These are phyloP conservation scores for Capitella teleta DNA, from an alignment of 1,140 invertebrate genomes.

Conservation along the genomic window DNA sequence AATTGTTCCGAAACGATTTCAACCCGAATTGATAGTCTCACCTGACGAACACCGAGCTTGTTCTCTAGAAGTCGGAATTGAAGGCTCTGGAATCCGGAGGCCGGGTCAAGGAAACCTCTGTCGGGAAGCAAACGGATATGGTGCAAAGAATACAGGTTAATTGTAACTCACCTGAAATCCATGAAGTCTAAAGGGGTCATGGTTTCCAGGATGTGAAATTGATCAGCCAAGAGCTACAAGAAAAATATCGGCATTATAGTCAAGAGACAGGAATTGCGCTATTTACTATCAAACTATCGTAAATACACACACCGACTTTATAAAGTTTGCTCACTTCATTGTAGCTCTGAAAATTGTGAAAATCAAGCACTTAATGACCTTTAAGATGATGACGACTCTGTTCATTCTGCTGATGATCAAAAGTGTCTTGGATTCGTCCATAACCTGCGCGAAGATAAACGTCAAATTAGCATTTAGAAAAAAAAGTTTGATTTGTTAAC, in stretches of 20 bases:
- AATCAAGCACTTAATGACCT: constrained; percentile 52
- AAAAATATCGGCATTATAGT: constrained; percentile 14
- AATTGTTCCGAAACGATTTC: neutral
- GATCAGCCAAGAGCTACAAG: constrained; percentile 78
- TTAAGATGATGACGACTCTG: constrained; percentile 83
- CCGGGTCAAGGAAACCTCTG: constrained; percentile 72
- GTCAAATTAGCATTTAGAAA: no score
- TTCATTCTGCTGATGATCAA: constrained; percentile 85
- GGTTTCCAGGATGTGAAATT: constrained; percentile 93
- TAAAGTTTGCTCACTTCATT: neutral
- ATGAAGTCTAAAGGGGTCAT: constrained; percentile 97
- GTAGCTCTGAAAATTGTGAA: neutral
- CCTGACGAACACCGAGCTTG: constrained; percentile 80
- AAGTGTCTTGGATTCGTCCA: constrained; percentile 85
- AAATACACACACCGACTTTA: neutral
- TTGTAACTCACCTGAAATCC: constrained; percentile 60
- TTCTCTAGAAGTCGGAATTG: constrained; percentile 95
- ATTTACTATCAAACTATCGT: neutral
- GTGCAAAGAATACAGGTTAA: neutral
- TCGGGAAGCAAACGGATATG: neutral
- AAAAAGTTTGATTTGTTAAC: no score
- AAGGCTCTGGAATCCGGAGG: constrained; percentile 93
- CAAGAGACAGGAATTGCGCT: neutral
- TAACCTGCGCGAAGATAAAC: no score
- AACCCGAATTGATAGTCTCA: constrained; percentile 23